Conservation (phyloP, 2,888 invertebrate species). For the Heteromurus nitidus region DNA sequence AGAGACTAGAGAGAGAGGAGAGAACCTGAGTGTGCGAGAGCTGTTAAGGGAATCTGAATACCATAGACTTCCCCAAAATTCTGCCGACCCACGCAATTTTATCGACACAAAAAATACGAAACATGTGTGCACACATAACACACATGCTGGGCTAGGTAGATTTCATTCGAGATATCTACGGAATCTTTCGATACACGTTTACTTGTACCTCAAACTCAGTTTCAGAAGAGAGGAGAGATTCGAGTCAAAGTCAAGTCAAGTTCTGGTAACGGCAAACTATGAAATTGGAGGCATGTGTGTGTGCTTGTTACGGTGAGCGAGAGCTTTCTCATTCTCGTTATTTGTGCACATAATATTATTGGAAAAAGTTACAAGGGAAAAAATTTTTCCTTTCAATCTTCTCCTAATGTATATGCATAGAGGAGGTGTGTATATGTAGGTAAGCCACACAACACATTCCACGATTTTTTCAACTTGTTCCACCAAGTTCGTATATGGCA, state of each 20-base stretch:
- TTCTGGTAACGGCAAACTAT: too few relatives aligned
- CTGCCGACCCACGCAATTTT: slow-evolving; percentile 34
- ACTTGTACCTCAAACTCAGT: too few relatives aligned
- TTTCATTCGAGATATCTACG: background rate
- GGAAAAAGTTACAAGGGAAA: slow-evolving; percentile 19
- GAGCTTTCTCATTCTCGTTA: background rate
- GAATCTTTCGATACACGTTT: background rate
- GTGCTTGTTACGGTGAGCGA: too few relatives aligned
- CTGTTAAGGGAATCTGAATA: background rate
- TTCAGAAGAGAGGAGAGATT: too few relatives aligned
- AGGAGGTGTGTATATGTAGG: too few relatives aligned
- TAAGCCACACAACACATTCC: background rate
- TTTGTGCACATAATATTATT: slow-evolving; percentile 25
- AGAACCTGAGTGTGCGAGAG: background rate
- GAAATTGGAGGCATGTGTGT: too few relatives aligned
- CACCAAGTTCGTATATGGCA: background rate
- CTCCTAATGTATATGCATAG: background rate
- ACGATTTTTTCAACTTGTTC: too few relatives aligned
- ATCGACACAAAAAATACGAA: slow-evolving; percentile 20
- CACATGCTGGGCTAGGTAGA: background rate
- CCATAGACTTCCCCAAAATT: too few relatives aligned
- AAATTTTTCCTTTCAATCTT: slow-evolving; percentile 21
- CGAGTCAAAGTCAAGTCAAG: too few relatives aligned
- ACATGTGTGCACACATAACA: slow-evolving; percentile 23
- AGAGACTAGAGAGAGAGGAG: background rate